Evolutionary conservation across 2,797 vertebrate genomes (phyloP).

Genomic region (Lindbergichthys nudifrons): DNA sequence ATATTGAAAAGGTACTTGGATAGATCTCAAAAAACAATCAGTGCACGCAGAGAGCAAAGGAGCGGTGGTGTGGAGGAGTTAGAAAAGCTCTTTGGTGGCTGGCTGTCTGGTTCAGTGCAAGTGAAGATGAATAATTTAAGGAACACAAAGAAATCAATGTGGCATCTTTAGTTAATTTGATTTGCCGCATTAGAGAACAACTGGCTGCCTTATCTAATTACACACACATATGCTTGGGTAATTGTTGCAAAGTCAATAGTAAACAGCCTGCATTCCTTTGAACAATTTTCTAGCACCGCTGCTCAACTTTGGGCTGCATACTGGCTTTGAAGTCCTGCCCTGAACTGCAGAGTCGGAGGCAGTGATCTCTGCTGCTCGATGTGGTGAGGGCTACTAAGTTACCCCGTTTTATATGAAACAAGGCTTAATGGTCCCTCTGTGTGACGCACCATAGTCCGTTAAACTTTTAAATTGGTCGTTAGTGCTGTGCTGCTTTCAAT

Average conservation of each 20-base stretch:
- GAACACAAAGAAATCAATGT: conserved; percentile 85
- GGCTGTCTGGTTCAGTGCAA: conserved; percentile 74
- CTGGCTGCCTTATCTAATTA: conserved; percentile 85
- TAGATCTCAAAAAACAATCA: conserved; percentile 60
- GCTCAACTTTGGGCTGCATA: conserved; percentile 59
- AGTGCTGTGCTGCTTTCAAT: conserved; percentile 19
- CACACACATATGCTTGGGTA: conserved; percentile 81
- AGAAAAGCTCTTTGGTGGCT: conserved; percentile 70
- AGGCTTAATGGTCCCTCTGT: conserved; percentile 14
- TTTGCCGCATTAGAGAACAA: conserved; percentile 85
- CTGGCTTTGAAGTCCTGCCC: conserved; percentile 61
- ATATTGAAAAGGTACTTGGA: conserved; percentile 49
- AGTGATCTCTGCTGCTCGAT: conserved; percentile 43
- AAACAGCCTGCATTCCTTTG: conserved; percentile 76
- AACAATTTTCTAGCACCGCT: conserved; percentile 59
- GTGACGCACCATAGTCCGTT: conserved; percentile 53
- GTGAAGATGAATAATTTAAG: conserved; percentile 85
- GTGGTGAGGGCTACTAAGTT: conserved; percentile 40
- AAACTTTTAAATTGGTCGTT: conserved; percentile 30
- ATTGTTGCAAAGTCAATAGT: conserved; percentile 82
- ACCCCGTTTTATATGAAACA: conserved; percentile 48
- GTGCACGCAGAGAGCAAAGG: conserved; percentile 39
- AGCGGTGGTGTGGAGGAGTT: conserved; percentile 54
- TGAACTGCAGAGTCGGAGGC: conserved; percentile 45
- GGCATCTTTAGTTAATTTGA: conserved; percentile 86